A percentile compares a stretch with the other conserved stretches of the same genome.
Conservation (phyloP, 2,797 vertebrate species). For the Alauda arvensis region DNA sequence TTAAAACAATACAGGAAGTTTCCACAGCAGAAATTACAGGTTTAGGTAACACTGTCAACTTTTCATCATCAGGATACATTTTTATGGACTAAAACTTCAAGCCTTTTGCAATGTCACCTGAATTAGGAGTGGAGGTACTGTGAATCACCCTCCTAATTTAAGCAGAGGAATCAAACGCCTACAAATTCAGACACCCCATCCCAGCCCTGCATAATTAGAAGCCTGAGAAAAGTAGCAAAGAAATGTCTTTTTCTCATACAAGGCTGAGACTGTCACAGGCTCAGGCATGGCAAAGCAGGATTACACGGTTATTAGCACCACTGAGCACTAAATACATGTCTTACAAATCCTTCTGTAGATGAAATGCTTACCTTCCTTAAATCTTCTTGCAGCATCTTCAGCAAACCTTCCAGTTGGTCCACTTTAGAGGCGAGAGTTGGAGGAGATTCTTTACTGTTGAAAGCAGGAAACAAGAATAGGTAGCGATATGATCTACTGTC, state of each 20-base stretch:
- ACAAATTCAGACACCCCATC: not conserved
- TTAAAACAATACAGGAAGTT: not conserved
- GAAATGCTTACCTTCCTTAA: constrained; percentile 85
- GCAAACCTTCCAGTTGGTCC: constrained; percentile 91
- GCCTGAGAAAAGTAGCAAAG: not conserved
- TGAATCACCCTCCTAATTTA: not conserved
- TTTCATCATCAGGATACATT: not conserved
- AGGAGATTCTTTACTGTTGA: constrained; percentile 84
- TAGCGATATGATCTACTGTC: not conserved
- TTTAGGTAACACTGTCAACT: not conserved
- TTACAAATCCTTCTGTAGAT: not conserved
- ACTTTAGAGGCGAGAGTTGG: constrained; percentile 89
- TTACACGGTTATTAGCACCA: not conserved
- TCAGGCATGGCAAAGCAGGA: not conserved
- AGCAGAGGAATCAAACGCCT: not conserved
- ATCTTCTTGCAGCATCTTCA: constrained; percentile 91
- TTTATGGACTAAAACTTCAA: not conserved
- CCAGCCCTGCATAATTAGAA: not conserved
- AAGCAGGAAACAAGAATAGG: constrained; percentile 13
- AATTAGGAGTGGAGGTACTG: not conserved
- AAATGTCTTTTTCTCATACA: not conserved
- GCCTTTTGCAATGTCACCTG: not conserved
- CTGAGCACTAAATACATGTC: not conserved
- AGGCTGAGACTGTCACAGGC: not conserved
- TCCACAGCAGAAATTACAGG: not conserved